A percentile compares a stretch with the other conserved stretches of the same genome.
Evolutionary conservation across 2,797 vertebrate species (phyloP).

Genomic region (Clarias fuscus): DNA sequence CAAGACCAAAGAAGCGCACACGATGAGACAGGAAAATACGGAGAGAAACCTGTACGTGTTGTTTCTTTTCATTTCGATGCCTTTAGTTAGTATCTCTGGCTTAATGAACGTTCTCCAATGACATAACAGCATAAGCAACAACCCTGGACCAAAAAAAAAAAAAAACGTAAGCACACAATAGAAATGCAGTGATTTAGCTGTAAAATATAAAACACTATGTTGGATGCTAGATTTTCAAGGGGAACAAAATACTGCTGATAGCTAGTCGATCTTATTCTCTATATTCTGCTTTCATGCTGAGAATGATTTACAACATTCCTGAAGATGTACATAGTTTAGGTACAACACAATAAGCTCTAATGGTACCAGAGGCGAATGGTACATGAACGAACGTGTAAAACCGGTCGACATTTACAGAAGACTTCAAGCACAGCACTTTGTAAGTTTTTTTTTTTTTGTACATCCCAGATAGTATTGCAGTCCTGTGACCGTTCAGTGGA

Average conservation of each 20-base stretch:
- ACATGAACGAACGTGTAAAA: too few species aligned
- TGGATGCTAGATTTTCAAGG: not conserved
- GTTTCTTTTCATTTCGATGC: constrained; percentile 72
- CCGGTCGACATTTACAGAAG: too few species aligned
- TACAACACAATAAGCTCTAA: too few species aligned
- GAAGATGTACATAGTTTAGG: not conserved
- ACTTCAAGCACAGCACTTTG: too few species aligned
- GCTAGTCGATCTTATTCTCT: not conserved
- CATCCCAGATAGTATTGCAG: too few species aligned
- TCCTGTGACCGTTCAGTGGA: too few species aligned
- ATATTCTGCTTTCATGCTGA: not conserved
- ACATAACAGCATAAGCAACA: not conserved
- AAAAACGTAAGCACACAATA: not conserved
- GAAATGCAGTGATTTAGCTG: not conserved
- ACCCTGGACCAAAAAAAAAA: not conserved
- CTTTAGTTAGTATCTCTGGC: not conserved
- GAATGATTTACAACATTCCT: constrained; percentile 10
- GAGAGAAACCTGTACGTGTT: constrained; percentile 73
- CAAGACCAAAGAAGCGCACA: constrained; percentile 67
- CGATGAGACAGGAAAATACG: constrained; percentile 74
- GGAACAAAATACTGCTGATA: not conserved
- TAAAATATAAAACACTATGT: not conserved
- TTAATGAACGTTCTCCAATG: not conserved
- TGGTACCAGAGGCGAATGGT: too few species aligned
- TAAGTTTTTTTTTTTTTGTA: too few species aligned